Evolutionary conservation across 2,797 vertebrate species (phyloP).

Genomic region (Argentina silus): DNA sequence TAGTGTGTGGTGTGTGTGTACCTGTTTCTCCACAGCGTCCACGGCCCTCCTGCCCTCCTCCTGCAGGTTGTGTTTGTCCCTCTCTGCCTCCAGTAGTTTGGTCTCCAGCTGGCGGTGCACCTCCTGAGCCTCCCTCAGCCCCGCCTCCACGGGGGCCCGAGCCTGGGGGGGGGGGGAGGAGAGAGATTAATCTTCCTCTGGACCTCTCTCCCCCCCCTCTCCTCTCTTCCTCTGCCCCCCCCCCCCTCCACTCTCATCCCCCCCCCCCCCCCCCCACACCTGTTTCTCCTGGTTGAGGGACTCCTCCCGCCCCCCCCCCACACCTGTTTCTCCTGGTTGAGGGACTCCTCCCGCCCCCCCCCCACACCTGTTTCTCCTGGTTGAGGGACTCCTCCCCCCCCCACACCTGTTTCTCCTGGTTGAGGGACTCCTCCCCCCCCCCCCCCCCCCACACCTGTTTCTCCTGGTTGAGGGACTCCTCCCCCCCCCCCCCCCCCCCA

Average conservation of each 20-base stretch:
- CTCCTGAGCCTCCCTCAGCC: conserved; percentile 87
- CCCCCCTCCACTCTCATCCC: too few relatives aligned
- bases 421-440: conserved; percentile 85
- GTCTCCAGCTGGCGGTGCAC: conserved; percentile 90
- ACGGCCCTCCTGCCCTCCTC: conserved; percentile 88
- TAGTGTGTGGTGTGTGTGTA: too few relatives aligned
- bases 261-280: conserved; percentile 65
- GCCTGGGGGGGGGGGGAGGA: conserved; percentile 76
- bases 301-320: conserved; percentile 74
- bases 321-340: conserved; percentile 95
- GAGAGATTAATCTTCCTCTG: too few relatives aligned
- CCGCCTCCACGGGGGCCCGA: conserved; percentile 82
- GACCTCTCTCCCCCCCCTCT: too few relatives aligned
- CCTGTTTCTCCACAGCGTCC: conserved; percentile 88
- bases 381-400: conserved; percentile 86
- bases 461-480: conserved; percentile 93
- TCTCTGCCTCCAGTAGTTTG: conserved; percentile 89
- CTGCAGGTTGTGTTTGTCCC: conserved; percentile 87
- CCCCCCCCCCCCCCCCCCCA: conserved; percentile 60
- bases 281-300: conserved; percentile 94
- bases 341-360: conserved; percentile 81
- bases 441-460: conserved; percentile 84
- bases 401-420: conserved; percentile 91
- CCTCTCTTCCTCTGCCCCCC: too few relatives aligned
- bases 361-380: conserved; percentile 90